Conservation (phyloP, 2,888 invertebrate species). For the Luffia ferchaultella region DNA sequence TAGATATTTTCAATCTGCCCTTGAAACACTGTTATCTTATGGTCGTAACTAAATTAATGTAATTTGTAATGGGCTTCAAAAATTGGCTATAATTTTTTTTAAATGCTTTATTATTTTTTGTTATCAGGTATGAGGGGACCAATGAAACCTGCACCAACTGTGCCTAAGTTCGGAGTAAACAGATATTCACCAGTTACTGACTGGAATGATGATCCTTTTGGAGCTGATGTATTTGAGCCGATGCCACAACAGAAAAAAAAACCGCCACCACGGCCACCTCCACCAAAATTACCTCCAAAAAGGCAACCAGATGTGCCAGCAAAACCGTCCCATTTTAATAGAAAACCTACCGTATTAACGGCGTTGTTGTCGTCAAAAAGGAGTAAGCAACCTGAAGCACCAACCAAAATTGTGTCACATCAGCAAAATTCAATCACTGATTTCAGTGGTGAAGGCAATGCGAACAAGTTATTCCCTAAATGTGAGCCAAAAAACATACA, state of each 20-base stretch:
- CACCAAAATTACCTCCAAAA: conserved; percentile 71
- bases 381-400: conserved; percentile 25
- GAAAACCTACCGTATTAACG: conserved; percentile 53
- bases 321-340: conserved; percentile 62
- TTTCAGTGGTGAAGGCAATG: conserved; percentile 27
- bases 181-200: conserved; percentile 65
- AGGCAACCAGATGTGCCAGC: conserved; percentile 45
- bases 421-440: background rate
- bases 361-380: conserved; percentile 46
- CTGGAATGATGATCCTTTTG: conserved; percentile 60
- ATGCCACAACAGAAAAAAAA: conserved; percentile 55
- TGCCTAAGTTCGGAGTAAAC: conserved; percentile 42
- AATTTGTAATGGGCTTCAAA: too few species aligned
- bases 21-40: too few species aligned
- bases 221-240: conserved; percentile 55
- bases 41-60: too few species aligned
- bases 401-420: conserved; percentile 15
- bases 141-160: conserved; percentile 64
- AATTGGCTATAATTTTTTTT: too few species aligned
- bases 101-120: too few species aligned
- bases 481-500: conserved; percentile 53
- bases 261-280: conserved; percentile 76
- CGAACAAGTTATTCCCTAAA: conserved; percentile 48
- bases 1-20: too few species aligned
- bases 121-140: conserved; percentile 68